Conservation (phyloP, 2,797 vertebrate genomes). For the Molossus alvarezi region DNA sequence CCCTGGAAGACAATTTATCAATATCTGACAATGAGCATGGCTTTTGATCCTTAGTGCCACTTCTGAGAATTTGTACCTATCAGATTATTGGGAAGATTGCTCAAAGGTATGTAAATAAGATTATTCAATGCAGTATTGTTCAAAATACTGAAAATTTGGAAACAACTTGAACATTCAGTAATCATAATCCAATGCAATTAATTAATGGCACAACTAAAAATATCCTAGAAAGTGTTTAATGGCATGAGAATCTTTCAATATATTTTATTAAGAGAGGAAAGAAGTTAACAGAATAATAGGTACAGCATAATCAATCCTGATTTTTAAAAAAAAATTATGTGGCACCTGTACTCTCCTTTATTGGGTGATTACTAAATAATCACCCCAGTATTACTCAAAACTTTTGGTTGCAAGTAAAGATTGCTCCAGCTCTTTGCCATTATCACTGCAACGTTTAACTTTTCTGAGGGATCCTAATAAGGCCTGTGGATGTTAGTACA, state of each 20-base stretch:
- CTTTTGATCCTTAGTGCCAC: neutral
- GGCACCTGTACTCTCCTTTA: neutral
- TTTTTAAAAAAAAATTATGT: slow-evolving; percentile 33
- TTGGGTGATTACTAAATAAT: neutral
- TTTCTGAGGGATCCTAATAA: neutral
- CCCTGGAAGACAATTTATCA: neutral
- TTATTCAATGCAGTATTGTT: neutral
- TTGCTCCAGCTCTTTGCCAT: neutral
- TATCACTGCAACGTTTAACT: neutral
- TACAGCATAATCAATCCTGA: neutral
- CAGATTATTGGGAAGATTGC: neutral
- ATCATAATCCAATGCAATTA: neutral
- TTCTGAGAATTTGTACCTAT: neutral
- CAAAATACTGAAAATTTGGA: neutral
- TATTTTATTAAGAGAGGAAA: slow-evolving; percentile 2
- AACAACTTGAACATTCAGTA: neutral
- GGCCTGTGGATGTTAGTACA: neutral
- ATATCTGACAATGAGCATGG: neutral
- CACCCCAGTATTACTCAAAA: neutral
- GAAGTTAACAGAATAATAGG: neutral
- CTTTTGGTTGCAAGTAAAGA: neutral
- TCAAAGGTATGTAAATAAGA: neutral
- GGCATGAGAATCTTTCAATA: neutral
- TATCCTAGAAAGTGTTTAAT: neutral
- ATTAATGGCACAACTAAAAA: neutral